Base-by-base conservation (phyloP, 2,888 invertebrate species). In the Geophilus truncorum region DNA sequence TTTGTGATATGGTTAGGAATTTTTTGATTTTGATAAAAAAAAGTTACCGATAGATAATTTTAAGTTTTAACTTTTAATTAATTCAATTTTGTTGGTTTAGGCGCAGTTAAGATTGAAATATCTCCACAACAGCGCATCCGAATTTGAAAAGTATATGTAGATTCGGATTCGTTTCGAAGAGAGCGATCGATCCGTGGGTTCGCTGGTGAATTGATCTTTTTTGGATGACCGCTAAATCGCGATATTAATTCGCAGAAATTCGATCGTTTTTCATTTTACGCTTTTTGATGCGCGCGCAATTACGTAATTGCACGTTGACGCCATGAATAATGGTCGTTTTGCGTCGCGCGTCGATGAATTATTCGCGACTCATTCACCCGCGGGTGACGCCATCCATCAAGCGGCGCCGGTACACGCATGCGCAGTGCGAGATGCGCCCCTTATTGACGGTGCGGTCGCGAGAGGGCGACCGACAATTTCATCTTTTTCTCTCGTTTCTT, bases 361-460 rank as follows among this genome's bases (percentile, higher is more conserved):
- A 57, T 57, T 57, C 57, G 57, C 57, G 57, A 21, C 57, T 21
- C 57, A 18, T 18, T 57, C 57, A 57, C 57, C 57, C 57, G 57
- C 57, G 57, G 57, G 57, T 57, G 57, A 57, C 57, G 57, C 57
- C 57, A 57, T 57, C 57, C 57, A 57, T 57, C 57, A 57, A 57
- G 57, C 57, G 57, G 1, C 6, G 57, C 57, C 23, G 18, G 2
- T n/a, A 1, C 18, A 9, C 57, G 57, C 57, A 57, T 57, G 57
- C 57, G 57, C 57, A 18, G 4, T 21, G 18, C 15, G 18, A 57
- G 18, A 57, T 21, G 9, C 21, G 7, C 12, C 18, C 23, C 15
- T 57, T 57, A 57, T 57, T 57, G 57, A 57, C 57, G 57, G 57
- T 57, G 57, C 57, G 57, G 57, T 57, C 57, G 57, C 57, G 21